These are phyloP conservation scores for Pycnonotus jocosus DNA, from an alignment of 2,113 vertebrate species.

Conservation along the genomic window DNA sequence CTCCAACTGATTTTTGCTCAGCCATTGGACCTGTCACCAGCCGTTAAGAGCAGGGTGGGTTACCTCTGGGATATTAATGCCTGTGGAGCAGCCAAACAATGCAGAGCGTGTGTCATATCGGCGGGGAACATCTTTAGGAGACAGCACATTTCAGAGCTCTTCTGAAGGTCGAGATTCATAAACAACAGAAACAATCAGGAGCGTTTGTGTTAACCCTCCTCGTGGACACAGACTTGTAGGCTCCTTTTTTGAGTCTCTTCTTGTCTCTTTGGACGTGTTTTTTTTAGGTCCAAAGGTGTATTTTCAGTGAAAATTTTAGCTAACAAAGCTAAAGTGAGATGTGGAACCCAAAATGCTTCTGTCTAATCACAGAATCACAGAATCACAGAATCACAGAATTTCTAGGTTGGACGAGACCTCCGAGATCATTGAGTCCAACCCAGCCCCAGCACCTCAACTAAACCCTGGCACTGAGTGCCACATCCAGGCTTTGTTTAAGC, in stretches of 20 bases:
- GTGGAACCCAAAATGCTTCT: background rate
- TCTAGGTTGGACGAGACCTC: too few species aligned
- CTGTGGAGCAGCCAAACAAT: conserved; percentile 67
- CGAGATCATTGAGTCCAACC: too few species aligned
- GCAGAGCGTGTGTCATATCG: conserved; percentile 69
- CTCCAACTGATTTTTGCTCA: conserved; percentile 84
- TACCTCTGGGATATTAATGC: conserved; percentile 64
- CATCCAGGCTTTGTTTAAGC: too few species aligned
- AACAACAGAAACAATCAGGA: conserved; percentile 61
- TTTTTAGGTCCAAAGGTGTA: background rate
- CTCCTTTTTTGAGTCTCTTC: background rate
- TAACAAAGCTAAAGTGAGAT: background rate
- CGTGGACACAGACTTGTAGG: background rate
- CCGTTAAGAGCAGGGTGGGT: conserved; percentile 77
- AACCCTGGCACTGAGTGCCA: too few species aligned
- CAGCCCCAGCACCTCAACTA: too few species aligned
- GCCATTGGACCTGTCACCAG: conserved; percentile 79
- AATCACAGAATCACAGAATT: too few species aligned
- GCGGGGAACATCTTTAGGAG: conserved; percentile 76
- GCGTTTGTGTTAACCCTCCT: background rate
- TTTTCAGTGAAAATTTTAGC: background rate
- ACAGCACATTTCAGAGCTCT: conserved; percentile 47
- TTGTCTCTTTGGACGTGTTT: background rate
- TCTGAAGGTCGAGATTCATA: conserved; percentile 65
- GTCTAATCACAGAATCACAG: too few species aligned